Evolutionary conservation across 92 coral and sea anemone species (phyloP).

Genomic region (Siderastrea radians): DNA sequence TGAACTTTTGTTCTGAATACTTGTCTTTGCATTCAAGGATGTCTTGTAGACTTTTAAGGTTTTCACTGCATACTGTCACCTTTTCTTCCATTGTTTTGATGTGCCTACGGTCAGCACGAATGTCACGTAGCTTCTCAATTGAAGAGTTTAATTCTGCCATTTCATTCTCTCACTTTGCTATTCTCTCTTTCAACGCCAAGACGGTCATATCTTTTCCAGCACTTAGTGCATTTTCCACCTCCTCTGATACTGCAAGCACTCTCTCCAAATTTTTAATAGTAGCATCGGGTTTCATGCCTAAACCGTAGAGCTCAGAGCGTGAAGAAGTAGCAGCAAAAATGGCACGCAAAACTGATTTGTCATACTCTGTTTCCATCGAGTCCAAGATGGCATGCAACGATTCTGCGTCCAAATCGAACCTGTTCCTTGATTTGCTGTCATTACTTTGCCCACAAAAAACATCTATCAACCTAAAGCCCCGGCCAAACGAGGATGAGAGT

Average conservation of each 20-base stretch:
- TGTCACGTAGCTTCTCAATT: slow-evolving; percentile 30
- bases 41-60: slow-evolving; percentile 31
- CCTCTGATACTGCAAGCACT: slow-evolving; percentile 44
- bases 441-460: slow-evolving; percentile 39
- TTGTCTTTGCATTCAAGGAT: slow-evolving; percentile 22
- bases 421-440: neutral
- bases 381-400: slow-evolving; percentile 42
- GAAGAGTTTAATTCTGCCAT: slow-evolving; percentile 31
- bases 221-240: slow-evolving; percentile 48
- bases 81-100: slow-evolving; percentile 55
- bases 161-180: slow-evolving; percentile 41
- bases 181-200: slow-evolving; percentile 41
- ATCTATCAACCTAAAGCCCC: slow-evolving; percentile 30
- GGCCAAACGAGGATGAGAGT: no score
- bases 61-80: slow-evolving; percentile 33
- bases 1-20: slow-evolving; percentile 13
- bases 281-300: slow-evolving; percentile 65
- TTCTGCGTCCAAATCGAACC: slow-evolving; percentile 61
- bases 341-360: slow-evolving; percentile 50
- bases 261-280: slow-evolving; percentile 43
- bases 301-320: slow-evolving; percentile 48
- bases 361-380: slow-evolving; percentile 71
- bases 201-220: slow-evolving; percentile 61
- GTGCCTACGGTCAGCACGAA: slow-evolving; percentile 62
- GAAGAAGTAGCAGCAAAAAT: slow-evolving; percentile 47